phyloP scores from a whole-genome alignment of 2,113 vertebrate genomes.

The Leiothrix lutea region DNA sequence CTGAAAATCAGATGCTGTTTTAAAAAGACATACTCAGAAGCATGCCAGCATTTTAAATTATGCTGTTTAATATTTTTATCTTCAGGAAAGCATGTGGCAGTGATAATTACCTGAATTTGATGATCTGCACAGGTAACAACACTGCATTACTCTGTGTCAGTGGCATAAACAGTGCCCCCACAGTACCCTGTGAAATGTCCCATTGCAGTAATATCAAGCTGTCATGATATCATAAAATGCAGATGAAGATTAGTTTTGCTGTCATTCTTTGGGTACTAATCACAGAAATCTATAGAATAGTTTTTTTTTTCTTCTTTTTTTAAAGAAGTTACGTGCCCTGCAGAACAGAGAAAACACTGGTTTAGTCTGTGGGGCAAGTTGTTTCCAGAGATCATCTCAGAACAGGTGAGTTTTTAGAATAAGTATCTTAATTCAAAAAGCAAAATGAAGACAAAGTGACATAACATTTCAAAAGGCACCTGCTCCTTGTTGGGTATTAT shows the following conservation, averaged over 20 bases:
- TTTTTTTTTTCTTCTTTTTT: too few species aligned
- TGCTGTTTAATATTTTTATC: neutral
- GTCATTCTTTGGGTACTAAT: neutral
- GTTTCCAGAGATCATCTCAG: neutral
- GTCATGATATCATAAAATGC: neutral
- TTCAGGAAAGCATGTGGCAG: neutral
- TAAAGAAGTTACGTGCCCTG: rapidly evolving
- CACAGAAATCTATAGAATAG: neutral
- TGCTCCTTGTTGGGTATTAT: neutral
- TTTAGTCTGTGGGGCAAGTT: neutral
- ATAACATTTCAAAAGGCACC: neutral
- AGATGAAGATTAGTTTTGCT: neutral
- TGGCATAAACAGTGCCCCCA: neutral
- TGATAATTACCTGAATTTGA: neutral
- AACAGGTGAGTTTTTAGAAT: neutral
- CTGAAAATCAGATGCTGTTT: neutral
- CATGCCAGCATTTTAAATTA: neutral
- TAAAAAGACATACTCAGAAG: neutral
- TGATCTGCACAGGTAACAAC: neutral
- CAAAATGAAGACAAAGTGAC: neutral
- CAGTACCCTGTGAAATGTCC: neutral
- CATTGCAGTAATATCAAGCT: neutral
- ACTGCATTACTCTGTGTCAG: neutral
- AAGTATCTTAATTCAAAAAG: neutral
- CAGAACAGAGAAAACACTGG: neutral